A percentile compares a stretch with the other conserved stretches of the same genome.
Conservation (phyloP, 1,140 invertebrate species). For the Musca vetustissima region DNA sequence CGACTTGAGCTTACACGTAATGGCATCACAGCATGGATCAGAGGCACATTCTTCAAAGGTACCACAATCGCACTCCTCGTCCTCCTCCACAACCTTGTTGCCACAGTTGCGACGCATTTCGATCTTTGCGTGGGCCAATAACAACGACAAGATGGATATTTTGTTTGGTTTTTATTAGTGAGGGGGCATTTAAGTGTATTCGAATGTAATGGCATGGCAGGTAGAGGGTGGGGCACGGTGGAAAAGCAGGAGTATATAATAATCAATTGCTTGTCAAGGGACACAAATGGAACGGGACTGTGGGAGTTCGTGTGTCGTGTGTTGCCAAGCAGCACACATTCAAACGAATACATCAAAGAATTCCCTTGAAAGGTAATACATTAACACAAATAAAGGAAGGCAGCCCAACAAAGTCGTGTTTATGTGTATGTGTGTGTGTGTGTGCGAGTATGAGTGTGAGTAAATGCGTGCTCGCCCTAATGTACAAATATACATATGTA, state of each 20-base stretch:
- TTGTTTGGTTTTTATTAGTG: too few relatives aligned
- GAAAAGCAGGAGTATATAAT: background rate
- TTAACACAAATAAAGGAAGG: background rate
- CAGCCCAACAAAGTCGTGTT: background rate
- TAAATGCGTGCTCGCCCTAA: too few relatives aligned
- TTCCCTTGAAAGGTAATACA: background rate
- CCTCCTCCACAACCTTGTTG: conserved; percentile 90
- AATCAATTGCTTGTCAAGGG: background rate
- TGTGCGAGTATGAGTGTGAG: background rate
- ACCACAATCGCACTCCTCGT: conserved; percentile 93
- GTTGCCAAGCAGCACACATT: too few relatives aligned
- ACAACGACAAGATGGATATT: background rate
- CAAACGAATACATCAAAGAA: background rate
- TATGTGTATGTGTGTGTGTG: background rate
- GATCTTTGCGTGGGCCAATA: conserved; percentile 55
- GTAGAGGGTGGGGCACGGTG: background rate
- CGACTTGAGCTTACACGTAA: conserved; percentile 88
- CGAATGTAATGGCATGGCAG: too few relatives aligned
- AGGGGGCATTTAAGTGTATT: too few relatives aligned
- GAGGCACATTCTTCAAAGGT: conserved; percentile 81
- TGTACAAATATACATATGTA: too few relatives aligned
- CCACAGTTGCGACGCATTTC: conserved; percentile 80
- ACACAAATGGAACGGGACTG: too few relatives aligned
- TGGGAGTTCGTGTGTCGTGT: too few relatives aligned
- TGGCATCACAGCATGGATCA: conserved; percentile 94